phyloP scores from a whole-genome alignment of 2,113 vertebrate genomes.

The Albula glossodonta region DNA sequence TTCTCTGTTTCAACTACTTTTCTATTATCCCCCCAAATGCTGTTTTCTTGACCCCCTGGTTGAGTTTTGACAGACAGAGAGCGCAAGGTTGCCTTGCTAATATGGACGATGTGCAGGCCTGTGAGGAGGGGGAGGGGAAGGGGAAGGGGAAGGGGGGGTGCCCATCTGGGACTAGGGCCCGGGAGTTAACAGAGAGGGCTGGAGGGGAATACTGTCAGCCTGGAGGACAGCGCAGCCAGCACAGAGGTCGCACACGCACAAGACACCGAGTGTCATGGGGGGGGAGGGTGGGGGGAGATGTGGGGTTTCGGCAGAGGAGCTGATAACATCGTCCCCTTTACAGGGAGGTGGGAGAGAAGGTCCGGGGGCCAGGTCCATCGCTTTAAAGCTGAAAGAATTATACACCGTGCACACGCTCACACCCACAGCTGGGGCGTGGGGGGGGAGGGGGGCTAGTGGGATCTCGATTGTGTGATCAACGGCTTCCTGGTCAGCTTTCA shows the following conservation, averaged over 20 bases:
- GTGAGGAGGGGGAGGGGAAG: conserved; percentile 27
- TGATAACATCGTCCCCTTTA: conserved; percentile 71
- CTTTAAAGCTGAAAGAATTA: not conserved
- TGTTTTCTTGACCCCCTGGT: conserved; percentile 57
- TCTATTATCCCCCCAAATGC: conserved; percentile 54
- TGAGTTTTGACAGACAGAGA: conserved; percentile 58
- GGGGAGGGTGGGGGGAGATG: conserved; percentile 51
- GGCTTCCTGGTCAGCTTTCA: not conserved
- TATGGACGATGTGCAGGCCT: conserved; percentile 38
- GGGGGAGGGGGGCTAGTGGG: not conserved
- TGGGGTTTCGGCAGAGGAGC: conserved; percentile 59
- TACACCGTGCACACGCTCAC: not conserved
- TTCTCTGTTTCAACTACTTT: conserved; percentile 60
- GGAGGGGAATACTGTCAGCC: conserved; percentile 53
- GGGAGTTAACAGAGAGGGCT: conserved; percentile 61
- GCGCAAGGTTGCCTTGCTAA: conserved; percentile 44
- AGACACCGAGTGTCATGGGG: conserved; percentile 68
- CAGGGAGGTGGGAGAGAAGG: conserved; percentile 52
- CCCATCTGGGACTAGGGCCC: conserved; percentile 54
- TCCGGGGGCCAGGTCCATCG: conserved; percentile 48
- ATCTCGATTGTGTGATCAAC: conserved; percentile 9
- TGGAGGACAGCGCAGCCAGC: conserved; percentile 60
- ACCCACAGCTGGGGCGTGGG: not conserved
- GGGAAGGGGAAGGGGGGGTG: conserved; percentile 30
- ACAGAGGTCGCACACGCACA: conserved; percentile 73